Base-by-base conservation (phyloP, 2,113 vertebrate genomes). In the Apaloderma vittatum region DNA sequence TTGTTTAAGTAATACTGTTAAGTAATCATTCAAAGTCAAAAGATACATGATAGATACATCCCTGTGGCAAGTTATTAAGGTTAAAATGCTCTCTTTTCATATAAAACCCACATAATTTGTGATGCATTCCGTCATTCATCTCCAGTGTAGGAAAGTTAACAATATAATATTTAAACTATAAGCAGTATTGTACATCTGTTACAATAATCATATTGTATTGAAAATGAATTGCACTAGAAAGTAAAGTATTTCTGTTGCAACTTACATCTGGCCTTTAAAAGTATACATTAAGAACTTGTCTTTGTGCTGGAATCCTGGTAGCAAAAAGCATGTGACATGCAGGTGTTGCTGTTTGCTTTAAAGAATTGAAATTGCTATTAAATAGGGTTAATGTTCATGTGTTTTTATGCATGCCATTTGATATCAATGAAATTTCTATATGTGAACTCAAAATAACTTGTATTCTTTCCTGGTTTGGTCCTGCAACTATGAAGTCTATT, bases 1-100 rank as follows among this genome's bases (percentile, higher is more conserved):
- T 93, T 84, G 83, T 86, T 94, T 77, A 80, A 91, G 79, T 95
- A 94, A 62, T 81, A 68, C 37, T 54, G 55, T 91, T 83, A 40
- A 90, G 27, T 80, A 86, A 66, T 86, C 75, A 86, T 92, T 94
- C 45, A 36, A 80, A 80, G 49, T 95, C 58, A 43, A 62, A 85
- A 86, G 49, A 55, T 75, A 75, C 26, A 67, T 55, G 17, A 27
- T 71, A 76, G 54, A 76, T 61, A n/a, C 58, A 55, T 94, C 34
- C 43, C 84, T 77, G 40, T 75, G 68, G 40, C 32, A 82, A 92
- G 32, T 75, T 15, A 72, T 51, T 81, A 70, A 24, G 19, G 27
- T 76, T 92, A 76, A 93, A 92, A 51, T 86, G 30, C 46, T 90
- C 0, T 61, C 18, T 95, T 67, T 87, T 72, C 46, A 88, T 92